Evolutionary conservation across 2,113 vertebrate species (phyloP), one percentile per base, ranked within the genome.

Genomic region (Perognathus longimembris): DNA sequence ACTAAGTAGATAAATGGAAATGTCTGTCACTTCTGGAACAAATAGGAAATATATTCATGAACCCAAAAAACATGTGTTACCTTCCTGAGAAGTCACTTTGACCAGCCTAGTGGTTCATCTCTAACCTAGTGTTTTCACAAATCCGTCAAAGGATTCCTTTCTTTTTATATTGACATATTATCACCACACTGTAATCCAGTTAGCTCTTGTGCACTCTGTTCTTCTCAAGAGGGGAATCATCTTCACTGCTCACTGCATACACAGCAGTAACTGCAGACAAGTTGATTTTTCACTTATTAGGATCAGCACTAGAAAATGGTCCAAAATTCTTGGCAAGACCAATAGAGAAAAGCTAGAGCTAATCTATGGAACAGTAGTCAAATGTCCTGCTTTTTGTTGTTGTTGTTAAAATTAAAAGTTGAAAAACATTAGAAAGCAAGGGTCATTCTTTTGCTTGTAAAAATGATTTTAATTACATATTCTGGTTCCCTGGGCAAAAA

Each of bases 381-480:
- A 63, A 69, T 67, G 21, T 61, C 90, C 15, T 34, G 17, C n/a
- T n/a, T n/a, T n/a, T n/a, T n/a, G n/a, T n/a, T n/a, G n/a, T n/a
- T n/a, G n/a, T n/a, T n/a, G 57, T 21, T 85, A 38, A 67, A 54
- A 54, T 54, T 38, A 79, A 85, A 82, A 57, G 63, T 74, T 28
- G 26, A 77, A 92, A 92, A 82, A 24, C 70, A 63, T 77, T n/a
- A 78, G 54, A 38, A 71, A 42, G 7, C 70, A 61, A 81, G 28
- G 12, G 71, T 45, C 76, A 73, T 1, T 17, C 28, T 34, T 93
- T 95, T 67, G 34, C 50, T 74, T 85, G 1, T 70, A 64, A 1
- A 26, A 61, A 96, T 80, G 6, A n/a, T 63, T 85, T 93, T 94
- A 38, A 75, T 87, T 88, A 67, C 3, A 80, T 20, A 28, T 2